These are phyloP conservation scores for Sitta carolinensis DNA, from an alignment of 2,797 vertebrate species.

Conservation along the genomic window DNA sequence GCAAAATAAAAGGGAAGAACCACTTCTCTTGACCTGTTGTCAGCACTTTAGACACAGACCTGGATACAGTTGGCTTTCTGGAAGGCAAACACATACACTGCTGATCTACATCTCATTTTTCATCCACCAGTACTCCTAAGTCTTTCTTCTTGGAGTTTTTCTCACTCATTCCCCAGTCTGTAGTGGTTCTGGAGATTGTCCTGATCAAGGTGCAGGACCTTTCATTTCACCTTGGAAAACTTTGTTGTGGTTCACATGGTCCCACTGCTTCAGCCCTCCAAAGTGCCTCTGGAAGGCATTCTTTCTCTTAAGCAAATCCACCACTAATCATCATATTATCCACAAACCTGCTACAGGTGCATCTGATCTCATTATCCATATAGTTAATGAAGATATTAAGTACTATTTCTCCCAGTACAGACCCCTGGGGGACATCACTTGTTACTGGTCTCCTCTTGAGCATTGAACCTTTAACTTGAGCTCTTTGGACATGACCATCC, in stretches of 20 bases:
- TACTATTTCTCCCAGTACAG: not conserved
- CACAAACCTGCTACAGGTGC: not conserved
- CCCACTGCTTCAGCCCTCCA: not conserved
- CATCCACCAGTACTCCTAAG: not conserved
- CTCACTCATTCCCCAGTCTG: not conserved
- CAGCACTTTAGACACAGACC: not conserved
- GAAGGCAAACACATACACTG: rapidly evolving
- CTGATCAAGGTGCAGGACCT: not conserved
- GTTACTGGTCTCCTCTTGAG: not conserved
- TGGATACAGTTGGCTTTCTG: not conserved
- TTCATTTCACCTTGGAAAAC: not conserved
- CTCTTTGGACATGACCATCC: not conserved
- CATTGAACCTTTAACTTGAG: rapidly evolving
- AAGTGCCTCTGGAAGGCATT: not conserved
- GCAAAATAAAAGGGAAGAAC: not conserved
- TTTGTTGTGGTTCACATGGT: not conserved
- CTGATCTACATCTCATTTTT: not conserved
- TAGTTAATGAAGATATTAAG: not conserved
- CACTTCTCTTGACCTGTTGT: not conserved
- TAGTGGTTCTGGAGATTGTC: not conserved
- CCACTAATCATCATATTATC: not conserved
- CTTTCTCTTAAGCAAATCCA: not conserved
- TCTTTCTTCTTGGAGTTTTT: not conserved
- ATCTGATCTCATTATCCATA: not conserved
- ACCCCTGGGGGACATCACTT: not conserved